phyloP scores from a whole-genome alignment of 2,113 vertebrate genomes.

The Lota lota region DNA sequence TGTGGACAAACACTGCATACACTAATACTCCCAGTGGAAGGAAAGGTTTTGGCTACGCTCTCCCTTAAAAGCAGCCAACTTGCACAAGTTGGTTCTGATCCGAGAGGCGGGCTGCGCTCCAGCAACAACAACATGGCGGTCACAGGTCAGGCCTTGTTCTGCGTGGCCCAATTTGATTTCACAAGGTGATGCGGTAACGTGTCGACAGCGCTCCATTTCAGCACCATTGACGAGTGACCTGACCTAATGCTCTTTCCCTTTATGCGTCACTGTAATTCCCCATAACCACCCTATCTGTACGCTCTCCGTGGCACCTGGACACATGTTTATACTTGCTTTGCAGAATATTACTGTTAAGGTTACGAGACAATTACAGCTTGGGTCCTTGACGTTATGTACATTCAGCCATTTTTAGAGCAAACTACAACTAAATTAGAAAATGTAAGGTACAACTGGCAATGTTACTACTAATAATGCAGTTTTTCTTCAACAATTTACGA shows the following conservation, averaged over 20 bases:
- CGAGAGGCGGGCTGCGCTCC: neutral
- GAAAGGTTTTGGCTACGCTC: too few species aligned
- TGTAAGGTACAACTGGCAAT: too few species aligned
- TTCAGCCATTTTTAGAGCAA: too few species aligned
- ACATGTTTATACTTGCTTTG: neutral
- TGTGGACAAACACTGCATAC: too few species aligned
- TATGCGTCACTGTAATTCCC: conserved; percentile 23
- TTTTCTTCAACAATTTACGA: too few species aligned
- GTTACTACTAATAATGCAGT: too few species aligned
- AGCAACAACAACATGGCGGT: conserved; percentile 36
- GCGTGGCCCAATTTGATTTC: conserved; percentile 33
- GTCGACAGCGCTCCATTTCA: conserved; percentile 54
- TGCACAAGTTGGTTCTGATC: too few species aligned
- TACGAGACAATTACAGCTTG: too few species aligned
- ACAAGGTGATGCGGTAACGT: conserved; percentile 50
- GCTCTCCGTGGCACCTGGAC: neutral
- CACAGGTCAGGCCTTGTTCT: conserved; percentile 22
- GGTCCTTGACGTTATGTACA: too few species aligned
- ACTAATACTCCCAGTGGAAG: too few species aligned
- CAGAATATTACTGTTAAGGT: conserved; percentile 5
- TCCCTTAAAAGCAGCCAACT: too few species aligned
- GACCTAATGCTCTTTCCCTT: conserved; percentile 27
- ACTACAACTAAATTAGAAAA: too few species aligned
- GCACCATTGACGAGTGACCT: conserved; percentile 30
- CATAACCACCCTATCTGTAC: conserved; percentile 28